A percentile compares a stretch with the other conserved stretches of the same genome.
Conservation (phyloP, 1,140 invertebrate species). For the Dendrolimus punctatus region DNA sequence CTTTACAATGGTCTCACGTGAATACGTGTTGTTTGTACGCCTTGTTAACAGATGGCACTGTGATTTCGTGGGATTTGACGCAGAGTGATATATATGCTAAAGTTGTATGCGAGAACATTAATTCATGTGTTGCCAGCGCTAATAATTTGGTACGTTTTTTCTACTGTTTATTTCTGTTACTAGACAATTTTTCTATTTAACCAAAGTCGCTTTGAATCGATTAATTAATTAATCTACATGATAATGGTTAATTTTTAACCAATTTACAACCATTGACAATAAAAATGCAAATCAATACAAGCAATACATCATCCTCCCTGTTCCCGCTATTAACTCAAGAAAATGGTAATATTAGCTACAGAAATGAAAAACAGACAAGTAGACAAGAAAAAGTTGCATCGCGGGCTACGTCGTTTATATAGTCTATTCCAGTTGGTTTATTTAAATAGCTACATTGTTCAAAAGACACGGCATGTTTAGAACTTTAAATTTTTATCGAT, state of each 20-base stretch:
- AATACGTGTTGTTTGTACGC: conserved; percentile 31
- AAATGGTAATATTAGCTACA: too few relatives aligned
- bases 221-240: background rate
- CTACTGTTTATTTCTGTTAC: background rate
- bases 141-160: conserved; percentile 16
- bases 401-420: too few relatives aligned
- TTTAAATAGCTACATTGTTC: background rate
- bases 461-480: background rate
- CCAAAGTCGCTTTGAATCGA: too few relatives aligned
- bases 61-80: conserved; percentile 27
- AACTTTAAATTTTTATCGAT: background rate
- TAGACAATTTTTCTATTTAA: background rate
- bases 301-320: too few relatives aligned
- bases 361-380: too few relatives aligned
- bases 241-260: background rate
- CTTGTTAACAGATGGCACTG: conserved; percentile 9
- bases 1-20: conserved; percentile 25
- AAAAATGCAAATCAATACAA: too few relatives aligned
- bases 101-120: conserved; percentile 7
- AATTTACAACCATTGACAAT: background rate
- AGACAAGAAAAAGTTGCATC: too few relatives aligned
- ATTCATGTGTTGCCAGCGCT: background rate
- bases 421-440: too few relatives aligned
- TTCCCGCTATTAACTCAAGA: too few relatives aligned
- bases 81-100: conserved; percentile 35